These are phyloP conservation scores for Siniperca scherzeri DNA, from an alignment of 2,797 vertebrate species.

Conservation along the genomic window DNA sequence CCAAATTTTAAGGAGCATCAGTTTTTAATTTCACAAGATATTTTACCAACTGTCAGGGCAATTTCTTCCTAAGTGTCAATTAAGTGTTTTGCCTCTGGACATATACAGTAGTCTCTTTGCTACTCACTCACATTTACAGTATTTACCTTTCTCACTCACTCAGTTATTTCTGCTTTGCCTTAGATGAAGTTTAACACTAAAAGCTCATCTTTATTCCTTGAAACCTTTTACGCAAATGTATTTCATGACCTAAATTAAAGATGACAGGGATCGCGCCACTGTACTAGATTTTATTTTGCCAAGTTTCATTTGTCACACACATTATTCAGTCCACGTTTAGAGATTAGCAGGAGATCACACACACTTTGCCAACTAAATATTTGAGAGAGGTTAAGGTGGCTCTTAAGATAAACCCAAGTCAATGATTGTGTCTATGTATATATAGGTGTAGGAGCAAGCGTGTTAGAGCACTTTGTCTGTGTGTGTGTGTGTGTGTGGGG, in stretches of 20 bases:
- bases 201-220: slow-evolving; percentile 22
- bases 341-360: slow-evolving; percentile 8
- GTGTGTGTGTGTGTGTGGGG: background rate
- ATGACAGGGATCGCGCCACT: background rate
- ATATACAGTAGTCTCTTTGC: background rate
- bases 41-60: background rate
- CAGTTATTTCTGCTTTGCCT: slow-evolving; percentile 11
- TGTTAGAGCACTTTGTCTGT: background rate
- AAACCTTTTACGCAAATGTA: slow-evolving; percentile 21
- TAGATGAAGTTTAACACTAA: slow-evolving; percentile 16
- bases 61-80: slow-evolving; percentile 1
- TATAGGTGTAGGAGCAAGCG: background rate
- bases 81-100: background rate
- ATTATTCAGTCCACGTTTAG: slow-evolving; percentile 40
- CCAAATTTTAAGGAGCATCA: background rate
- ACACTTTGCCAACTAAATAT: slow-evolving; percentile 25
- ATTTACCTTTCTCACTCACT: background rate
- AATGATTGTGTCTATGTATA: slow-evolving; percentile 9
- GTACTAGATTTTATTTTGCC: slow-evolving; percentile 21
- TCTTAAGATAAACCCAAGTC: slow-evolving; percentile 17
- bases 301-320: slow-evolving; percentile 37
- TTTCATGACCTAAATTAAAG: slow-evolving; percentile 36
- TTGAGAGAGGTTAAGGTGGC: slow-evolving; percentile 16
- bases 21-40: background rate
- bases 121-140: background rate